A percentile compares a stretch with the other conserved stretches of the same genome.
phyloP scores from a whole-genome alignment of 2,113 vertebrate species.

The Turdus rufiventris region DNA sequence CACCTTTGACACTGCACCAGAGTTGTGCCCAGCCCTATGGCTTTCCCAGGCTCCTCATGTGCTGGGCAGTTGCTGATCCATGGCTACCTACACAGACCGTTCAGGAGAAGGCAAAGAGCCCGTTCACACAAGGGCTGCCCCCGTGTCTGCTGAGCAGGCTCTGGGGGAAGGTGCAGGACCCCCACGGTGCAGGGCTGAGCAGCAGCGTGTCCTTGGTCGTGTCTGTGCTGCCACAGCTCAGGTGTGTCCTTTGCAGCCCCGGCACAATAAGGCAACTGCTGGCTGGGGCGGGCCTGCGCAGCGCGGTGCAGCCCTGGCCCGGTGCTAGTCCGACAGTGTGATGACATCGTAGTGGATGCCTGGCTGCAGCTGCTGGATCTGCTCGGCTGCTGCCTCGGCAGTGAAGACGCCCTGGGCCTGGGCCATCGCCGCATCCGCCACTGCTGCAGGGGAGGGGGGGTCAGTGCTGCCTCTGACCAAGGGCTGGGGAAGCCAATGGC shows the following conservation, averaged over 20 bases:
- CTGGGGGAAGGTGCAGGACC: not conserved
- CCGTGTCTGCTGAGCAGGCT: not conserved
- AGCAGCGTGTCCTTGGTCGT: not conserved
- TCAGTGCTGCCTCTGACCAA: rapidly evolving
- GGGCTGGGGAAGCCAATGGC: rapidly evolving
- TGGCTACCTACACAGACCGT: not conserved
- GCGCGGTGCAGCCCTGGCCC: not conserved
- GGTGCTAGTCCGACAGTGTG: conserved; percentile 79
- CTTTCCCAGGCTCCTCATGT: rapidly evolving
- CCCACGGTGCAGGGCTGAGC: rapidly evolving
- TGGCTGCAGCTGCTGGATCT: conserved; percentile 89
- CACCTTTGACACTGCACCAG: rapidly evolving
- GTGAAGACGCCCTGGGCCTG: conserved; percentile 84
- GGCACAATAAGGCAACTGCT: conserved; percentile 42
- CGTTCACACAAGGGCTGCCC: rapidly evolving
- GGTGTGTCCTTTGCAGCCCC: not conserved
- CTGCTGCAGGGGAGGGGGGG: conserved; percentile 66
- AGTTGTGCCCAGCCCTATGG: rapidly evolving
- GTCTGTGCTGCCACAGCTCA: rapidly evolving
- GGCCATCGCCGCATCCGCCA: conserved; percentile 87
- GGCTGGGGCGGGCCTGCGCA: not conserved
- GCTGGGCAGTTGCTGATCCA: rapidly evolving
- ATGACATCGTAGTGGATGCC: conserved; percentile 94
- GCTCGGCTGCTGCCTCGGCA: conserved; percentile 81
- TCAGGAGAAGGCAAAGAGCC: not conserved